Evolutionary conservation across 2,888 invertebrate species (phyloP).

Genomic region (Drosophila nr. fundita): DNA sequence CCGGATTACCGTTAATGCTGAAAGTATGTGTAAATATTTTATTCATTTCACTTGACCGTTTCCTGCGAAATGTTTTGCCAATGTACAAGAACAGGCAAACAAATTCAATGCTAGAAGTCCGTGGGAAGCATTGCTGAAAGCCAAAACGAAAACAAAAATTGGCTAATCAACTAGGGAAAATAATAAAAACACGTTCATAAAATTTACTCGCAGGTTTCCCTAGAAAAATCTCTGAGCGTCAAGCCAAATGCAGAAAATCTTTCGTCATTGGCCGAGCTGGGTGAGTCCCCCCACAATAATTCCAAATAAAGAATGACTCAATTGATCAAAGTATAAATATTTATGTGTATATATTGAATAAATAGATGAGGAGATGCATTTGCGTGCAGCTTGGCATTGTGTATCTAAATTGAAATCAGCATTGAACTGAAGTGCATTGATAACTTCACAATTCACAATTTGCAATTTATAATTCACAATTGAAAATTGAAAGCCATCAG

Average conservation of each 20-base stretch:
- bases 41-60: constrained; percentile 56
- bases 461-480: constrained; percentile 49
- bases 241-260: constrained; percentile 31
- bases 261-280: constrained; percentile 13
- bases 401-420: constrained; percentile 76
- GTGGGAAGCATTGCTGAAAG: constrained; percentile 46
- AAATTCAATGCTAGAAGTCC: constrained; percentile 26
- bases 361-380: constrained; percentile 44
- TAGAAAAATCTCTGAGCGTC: constrained; percentile 46
- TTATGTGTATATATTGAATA: neutral
- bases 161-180: constrained; percentile 37
- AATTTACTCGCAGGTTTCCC: constrained; percentile 42
- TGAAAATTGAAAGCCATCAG: constrained; percentile 61
- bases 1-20: constrained; percentile 33
- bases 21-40: constrained; percentile 73
- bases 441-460: constrained; percentile 61
- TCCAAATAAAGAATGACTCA: constrained; percentile 6
- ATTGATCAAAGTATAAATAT: constrained; percentile 2
- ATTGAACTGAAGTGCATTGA: constrained; percentile 73
- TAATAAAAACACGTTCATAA: constrained; percentile 56
- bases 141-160: constrained; percentile 54
- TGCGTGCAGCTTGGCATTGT: constrained; percentile 30
- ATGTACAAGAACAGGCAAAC: constrained; percentile 24
- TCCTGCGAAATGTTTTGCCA: constrained; percentile 65
- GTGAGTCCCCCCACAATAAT: constrained; percentile 31